These are phyloP conservation scores for Arion vulgaris DNA, from an alignment of 1,140 invertebrate species.

Conservation along the genomic window DNA sequence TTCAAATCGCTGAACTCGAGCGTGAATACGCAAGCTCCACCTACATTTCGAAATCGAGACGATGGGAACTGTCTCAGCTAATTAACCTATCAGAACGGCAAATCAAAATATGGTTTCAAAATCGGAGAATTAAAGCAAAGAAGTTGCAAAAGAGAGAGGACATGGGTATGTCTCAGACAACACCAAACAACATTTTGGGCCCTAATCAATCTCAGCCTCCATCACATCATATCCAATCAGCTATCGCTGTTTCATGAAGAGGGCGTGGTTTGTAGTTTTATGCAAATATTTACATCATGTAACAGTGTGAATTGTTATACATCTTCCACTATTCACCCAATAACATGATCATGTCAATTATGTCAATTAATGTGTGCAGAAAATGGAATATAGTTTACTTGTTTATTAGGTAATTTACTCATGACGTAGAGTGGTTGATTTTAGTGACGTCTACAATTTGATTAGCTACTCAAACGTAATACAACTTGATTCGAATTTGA, in stretches of 20 bases:
- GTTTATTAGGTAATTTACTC: too few species aligned
- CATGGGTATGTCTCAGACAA: conserved; percentile 29
- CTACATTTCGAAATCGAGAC: conserved; percentile 93
- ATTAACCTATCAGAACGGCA: conserved; percentile 95
- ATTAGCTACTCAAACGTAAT: too few species aligned
- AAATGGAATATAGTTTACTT: too few species aligned
- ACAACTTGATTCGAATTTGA: too few species aligned
- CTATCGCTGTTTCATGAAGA: conserved; percentile 21
- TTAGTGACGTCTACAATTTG: too few species aligned
- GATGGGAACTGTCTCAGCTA: conserved; percentile 93
- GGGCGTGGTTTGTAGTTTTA: conserved; percentile 8
- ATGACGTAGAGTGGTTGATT: too few species aligned
- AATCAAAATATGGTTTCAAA: conserved; percentile 97
- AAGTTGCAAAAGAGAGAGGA: conserved; percentile 67
- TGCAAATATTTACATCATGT: too few species aligned
- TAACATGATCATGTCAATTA: too few species aligned
- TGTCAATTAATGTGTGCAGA: too few species aligned
- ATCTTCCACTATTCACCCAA: too few species aligned
- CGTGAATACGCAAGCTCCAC: conserved; percentile 96
- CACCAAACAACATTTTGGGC: conserved; percentile 17
- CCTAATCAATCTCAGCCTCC: conserved; percentile 10
- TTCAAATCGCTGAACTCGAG: conserved; percentile 94
- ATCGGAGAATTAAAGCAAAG: conserved; percentile 97
- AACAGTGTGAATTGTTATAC: too few species aligned
- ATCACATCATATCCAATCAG: conserved; percentile 34